Conservation (phyloP, 1,140 invertebrate species). For the Anoplophora glabripennis region DNA sequence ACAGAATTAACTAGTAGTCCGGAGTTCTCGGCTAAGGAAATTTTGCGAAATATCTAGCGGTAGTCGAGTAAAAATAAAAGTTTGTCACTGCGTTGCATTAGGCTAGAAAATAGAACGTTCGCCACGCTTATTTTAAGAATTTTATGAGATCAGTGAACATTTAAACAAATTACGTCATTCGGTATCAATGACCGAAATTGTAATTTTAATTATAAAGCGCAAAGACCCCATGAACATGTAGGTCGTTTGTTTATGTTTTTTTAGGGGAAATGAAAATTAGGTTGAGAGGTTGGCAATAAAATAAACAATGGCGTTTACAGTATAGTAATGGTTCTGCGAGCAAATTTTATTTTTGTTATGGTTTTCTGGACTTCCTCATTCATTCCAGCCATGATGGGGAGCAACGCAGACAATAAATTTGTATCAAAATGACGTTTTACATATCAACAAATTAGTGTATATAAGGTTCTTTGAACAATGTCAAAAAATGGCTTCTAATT, state of each 20-base stretch:
- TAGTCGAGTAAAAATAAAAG: too few relatives aligned
- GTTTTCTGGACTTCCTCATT: constrained; percentile 25
- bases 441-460: constrained; percentile 32
- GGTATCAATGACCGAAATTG: too few relatives aligned
- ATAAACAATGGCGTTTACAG: constrained; percentile 34
- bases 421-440: constrained; percentile 30
- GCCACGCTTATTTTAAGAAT: too few relatives aligned
- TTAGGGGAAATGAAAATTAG: constrained; percentile 8
- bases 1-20: too few relatives aligned
- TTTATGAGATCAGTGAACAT: too few relatives aligned
- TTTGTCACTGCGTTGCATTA: too few relatives aligned
- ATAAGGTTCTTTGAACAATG: constrained; percentile 24
- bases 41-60: too few relatives aligned
- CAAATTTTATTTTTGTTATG: constrained; percentile 31
- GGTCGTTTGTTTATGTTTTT: constrained; percentile 15
- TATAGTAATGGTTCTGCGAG: constrained; percentile 23
- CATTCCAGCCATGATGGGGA: constrained; percentile 27
- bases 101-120: too few relatives aligned
- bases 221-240: too few relatives aligned
- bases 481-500: constrained; percentile 46
- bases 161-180: too few relatives aligned
- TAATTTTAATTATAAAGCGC: too few relatives aligned
- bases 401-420: constrained; percentile 29
- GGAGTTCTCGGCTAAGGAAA: too few relatives aligned
- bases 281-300: constrained; percentile 17